Conservation (phyloP, 2,113 vertebrate genomes). For the Arvicanthis niloticus region DNA sequence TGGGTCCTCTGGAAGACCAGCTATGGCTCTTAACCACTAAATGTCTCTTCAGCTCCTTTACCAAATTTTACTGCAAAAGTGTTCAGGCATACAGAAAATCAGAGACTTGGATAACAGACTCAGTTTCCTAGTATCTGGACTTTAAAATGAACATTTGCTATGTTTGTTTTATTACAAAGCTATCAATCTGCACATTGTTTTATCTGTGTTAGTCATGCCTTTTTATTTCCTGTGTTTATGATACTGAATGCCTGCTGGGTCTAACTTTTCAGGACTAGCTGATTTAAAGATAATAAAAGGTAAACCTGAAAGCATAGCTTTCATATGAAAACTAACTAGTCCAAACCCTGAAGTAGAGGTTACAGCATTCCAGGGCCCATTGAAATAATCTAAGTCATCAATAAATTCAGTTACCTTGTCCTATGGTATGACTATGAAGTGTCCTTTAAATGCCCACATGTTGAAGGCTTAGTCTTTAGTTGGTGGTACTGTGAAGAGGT, state of each 20-base stretch:
- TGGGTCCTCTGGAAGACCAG: background rate
- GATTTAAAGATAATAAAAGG: background rate
- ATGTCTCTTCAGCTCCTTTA: background rate
- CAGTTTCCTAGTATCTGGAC: background rate
- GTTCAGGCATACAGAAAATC: background rate
- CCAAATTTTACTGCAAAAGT: background rate
- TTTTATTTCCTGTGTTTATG: background rate
- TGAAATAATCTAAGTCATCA: background rate
- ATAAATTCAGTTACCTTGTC: background rate
- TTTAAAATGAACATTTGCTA: background rate
- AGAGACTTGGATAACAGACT: background rate
- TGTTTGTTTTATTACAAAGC: background rate
- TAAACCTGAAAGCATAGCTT: background rate
- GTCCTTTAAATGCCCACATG: background rate
- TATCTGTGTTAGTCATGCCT: background rate
- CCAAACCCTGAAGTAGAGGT: background rate
- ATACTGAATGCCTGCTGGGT: background rate
- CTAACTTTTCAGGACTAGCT: background rate
- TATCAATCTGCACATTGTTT: background rate
- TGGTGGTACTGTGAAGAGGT: background rate
- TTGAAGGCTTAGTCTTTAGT: background rate
- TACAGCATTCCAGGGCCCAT: background rate
- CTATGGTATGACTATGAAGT: background rate
- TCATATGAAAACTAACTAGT: background rate
- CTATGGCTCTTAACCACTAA: background rate